phyloP scores from a whole-genome alignment of 2,113 vertebrate species.

The Trachemys scripta region DNA sequence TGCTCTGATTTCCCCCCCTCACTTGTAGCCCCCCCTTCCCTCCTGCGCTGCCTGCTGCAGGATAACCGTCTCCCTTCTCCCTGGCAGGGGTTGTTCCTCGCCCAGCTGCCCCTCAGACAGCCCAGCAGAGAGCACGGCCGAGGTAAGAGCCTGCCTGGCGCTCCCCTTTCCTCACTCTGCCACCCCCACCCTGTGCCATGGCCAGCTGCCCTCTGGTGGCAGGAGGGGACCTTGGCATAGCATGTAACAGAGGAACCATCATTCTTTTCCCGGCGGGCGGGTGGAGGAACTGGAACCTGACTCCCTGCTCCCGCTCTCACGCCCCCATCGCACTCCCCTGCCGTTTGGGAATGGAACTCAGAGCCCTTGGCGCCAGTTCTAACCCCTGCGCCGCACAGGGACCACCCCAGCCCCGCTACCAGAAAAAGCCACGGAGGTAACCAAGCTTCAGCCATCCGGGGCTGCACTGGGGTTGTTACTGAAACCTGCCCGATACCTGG shows the following conservation, averaged over 20 bases:
- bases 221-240: not conserved
- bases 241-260: not conserved
- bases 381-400: not conserved
- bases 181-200: not conserved
- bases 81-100: conserved; percentile 35
- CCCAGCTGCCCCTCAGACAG: conserved; percentile 51
- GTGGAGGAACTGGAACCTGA: too few relatives aligned
- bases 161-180: too few relatives aligned
- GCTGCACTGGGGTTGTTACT: not conserved
- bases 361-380: not conserved
- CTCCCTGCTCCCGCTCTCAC: too few relatives aligned
- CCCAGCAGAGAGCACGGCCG: not conserved
- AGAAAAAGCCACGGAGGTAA: not conserved
- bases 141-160: not conserved
- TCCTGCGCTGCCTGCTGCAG: not conserved
- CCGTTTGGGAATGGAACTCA: not conserved
- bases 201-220: not conserved
- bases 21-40: not conserved
- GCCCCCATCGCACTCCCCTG: not conserved
- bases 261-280: too few relatives aligned
- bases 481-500: not conserved
- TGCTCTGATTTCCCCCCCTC: too few relatives aligned
- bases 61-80: not conserved
- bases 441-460: not conserved
- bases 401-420: not conserved